phyloP scores from a whole-genome alignment of 2,888 invertebrate genomes.

The Leucozona laternaria region DNA sequence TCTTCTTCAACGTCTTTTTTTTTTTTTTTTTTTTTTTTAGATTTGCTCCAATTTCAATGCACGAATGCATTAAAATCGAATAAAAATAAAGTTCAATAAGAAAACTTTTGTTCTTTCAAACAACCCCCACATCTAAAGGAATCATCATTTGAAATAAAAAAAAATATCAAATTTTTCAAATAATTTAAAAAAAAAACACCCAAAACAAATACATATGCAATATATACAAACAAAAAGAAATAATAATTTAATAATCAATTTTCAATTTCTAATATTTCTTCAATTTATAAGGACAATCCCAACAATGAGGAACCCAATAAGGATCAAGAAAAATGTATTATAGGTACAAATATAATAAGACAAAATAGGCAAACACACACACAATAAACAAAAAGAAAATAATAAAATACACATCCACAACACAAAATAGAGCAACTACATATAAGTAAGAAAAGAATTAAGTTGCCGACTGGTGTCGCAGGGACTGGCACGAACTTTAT shows the following conservation, averaged over 20 bases:
- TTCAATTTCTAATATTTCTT: conserved; percentile 46
- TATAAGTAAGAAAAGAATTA: not conserved
- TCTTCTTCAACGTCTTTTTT: not conserved
- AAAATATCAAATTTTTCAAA: not conserved
- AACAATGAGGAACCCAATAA: conserved; percentile 21
- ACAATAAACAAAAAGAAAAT: not conserved
- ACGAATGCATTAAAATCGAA: conserved; percentile 59
- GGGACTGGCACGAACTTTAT: not conserved
- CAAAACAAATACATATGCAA: not conserved
- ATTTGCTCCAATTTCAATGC: conserved; percentile 29
- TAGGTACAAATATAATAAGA: not conserved
- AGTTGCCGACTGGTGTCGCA: not conserved
- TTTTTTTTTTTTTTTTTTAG: not conserved
- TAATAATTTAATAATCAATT: conserved; percentile 59
- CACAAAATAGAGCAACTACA: not conserved
- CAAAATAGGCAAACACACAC: not conserved
- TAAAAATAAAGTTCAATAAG: conserved; percentile 48
- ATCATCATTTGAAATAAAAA: not conserved
- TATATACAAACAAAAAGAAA: not conserved
- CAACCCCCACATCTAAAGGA: not conserved
- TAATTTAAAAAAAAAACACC: conserved; percentile 6
- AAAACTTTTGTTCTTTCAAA: conserved; percentile 22
- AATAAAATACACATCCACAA: not conserved
- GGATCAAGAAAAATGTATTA: not conserved
- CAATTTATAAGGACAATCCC: conserved; percentile 53